phyloP scores from a whole-genome alignment of 1,140 invertebrate species.

The Drosophila fuyamai region DNA sequence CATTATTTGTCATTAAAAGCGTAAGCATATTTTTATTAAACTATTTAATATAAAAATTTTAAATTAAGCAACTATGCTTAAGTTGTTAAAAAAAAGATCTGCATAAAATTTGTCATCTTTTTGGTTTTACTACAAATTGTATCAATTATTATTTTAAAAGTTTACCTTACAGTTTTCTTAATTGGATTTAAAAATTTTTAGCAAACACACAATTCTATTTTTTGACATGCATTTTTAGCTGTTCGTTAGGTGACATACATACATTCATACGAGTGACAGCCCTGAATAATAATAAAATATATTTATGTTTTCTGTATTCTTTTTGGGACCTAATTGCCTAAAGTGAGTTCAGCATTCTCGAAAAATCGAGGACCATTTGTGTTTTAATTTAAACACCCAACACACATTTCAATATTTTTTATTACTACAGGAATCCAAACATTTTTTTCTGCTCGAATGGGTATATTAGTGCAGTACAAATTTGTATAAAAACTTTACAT shows the following conservation, averaged over 20 bases:
- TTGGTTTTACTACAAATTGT: too few species aligned
- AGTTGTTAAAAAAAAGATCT: background rate
- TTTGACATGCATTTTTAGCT: background rate
- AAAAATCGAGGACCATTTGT: background rate
- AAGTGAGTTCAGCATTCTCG: background rate
- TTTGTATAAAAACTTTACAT: too few species aligned
- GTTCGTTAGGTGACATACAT: background rate
- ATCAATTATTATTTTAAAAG: background rate
- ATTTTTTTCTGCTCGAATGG: too few species aligned
- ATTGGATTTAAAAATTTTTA: background rate
- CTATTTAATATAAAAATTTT: too few species aligned
- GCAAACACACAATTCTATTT: background rate
- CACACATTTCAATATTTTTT: background rate
- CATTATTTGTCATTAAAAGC: background rate
- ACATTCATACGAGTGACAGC: background rate
- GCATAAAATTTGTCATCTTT: too few species aligned
- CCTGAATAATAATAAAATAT: background rate
- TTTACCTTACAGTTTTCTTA: background rate
- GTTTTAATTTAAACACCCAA: constrained; percentile 1
- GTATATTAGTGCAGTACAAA: too few species aligned
- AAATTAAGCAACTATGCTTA: background rate
- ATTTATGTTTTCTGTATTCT: background rate
- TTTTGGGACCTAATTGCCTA: background rate
- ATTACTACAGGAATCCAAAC: background rate
- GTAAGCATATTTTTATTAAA: too few species aligned